Evolutionary conservation across 2,888 invertebrate genomes (phyloP).

Genomic region (Antitype chi): DNA sequence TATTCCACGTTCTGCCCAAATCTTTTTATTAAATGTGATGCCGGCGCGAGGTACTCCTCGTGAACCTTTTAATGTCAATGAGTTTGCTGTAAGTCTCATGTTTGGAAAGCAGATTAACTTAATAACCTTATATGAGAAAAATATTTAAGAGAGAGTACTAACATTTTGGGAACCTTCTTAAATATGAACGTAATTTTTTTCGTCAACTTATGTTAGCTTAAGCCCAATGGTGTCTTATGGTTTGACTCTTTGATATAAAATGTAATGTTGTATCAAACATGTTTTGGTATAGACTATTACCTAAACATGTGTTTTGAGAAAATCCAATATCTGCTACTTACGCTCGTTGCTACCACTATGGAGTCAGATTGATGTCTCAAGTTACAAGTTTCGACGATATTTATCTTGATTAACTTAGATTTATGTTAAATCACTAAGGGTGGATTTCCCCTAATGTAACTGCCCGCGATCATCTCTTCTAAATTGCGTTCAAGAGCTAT

Average conservation of each 20-base stretch:
- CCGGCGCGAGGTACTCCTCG: slow-evolving; percentile 1
- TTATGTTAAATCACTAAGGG: neutral
- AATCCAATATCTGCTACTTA: neutral
- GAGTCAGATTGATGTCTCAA: neutral
- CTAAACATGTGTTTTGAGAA: neutral
- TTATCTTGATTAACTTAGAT: neutral
- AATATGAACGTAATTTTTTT: too few species aligned
- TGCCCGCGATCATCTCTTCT: too few species aligned
- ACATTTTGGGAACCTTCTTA: too few species aligned
- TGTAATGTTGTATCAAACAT: slow-evolving; percentile 10
- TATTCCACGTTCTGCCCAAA: slow-evolving; percentile 60
- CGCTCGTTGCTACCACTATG: too few species aligned
- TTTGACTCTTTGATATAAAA: slow-evolving; percentile 28
- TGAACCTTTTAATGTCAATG: slow-evolving; percentile 31
- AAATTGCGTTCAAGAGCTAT: too few species aligned
- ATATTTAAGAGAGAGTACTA: too few species aligned
- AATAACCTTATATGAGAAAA: too few species aligned
- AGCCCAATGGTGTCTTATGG: slow-evolving; percentile 13
- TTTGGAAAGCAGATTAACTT: too few species aligned
- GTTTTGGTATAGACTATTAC: slow-evolving; percentile 8
- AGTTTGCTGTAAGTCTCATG: slow-evolving; percentile 1
- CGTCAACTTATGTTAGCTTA: too few species aligned
- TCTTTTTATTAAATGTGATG: slow-evolving; percentile 68
- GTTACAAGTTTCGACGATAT: too few species aligned
- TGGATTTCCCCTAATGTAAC: too few species aligned